Base-by-base conservation (phyloP, 1,140 invertebrate species). In the Trinorchestia longiramus region DNA sequence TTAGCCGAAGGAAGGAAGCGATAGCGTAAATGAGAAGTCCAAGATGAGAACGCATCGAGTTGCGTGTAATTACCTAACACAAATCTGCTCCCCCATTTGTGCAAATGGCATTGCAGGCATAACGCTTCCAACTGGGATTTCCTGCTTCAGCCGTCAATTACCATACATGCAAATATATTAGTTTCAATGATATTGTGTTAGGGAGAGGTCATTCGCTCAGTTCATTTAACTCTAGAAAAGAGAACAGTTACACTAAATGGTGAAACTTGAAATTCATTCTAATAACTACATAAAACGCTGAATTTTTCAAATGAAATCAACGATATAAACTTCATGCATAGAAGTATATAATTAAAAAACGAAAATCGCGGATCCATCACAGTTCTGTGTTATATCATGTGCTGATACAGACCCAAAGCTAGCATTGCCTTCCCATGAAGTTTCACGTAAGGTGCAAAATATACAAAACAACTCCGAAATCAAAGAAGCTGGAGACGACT, bases 11-110 rank as follows among this genome's bases (percentile, higher is more conserved):
- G 43, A 94, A 94, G 92, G 92, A 94, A 94, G 92, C 92, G 92
- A 94, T 94, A 94, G 92, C 44, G 92, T 43, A 94, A 94, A 94
- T 94, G 92, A 94, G 92, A 94, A 94, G 92, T 94, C 92, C 44
- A 11, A 47, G 44, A 94, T 94, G 92, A 45, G 92, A 43, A 94
- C 43, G 92, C 92, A 45, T 42, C 43, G 92, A 94, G 92, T 94
- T 43, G 92, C 92, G 44, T 94, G 92, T 94, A 94, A 94, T 94
- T 94, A 94, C 92, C 40, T 43, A 94, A 43, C 92, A 45, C 43
- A 94, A 94, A 94, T 94, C 92, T 94, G 92, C 92, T n/a, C 43
- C 43, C 92, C 92, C 92, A 94, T 94, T 94, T 43, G 43, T 94
- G 92, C 44, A 94, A 94, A 94, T 94, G 92, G 40, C 44, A 94